These are phyloP conservation scores for Mirounga angustirostris DNA, from an alignment of 2,113 vertebrate species.

Conservation along the genomic window DNA sequence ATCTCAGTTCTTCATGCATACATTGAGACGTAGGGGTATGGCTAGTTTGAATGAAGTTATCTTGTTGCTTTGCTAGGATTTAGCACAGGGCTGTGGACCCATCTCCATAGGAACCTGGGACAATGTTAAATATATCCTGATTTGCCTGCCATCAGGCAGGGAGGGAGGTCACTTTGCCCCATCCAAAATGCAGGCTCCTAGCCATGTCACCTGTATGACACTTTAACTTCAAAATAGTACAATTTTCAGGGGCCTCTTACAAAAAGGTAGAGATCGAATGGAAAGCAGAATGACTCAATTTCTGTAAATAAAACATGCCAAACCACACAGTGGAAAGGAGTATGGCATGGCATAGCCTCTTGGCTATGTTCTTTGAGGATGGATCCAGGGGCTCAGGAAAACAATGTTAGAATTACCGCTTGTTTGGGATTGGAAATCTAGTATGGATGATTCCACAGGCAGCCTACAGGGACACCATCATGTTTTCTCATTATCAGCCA, in stretches of 20 bases:
- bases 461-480: neutral
- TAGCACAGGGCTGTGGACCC: neutral
- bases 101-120: neutral
- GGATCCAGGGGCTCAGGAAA: neutral
- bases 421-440: neutral
- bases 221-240: neutral
- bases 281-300: neutral
- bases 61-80: neutral
- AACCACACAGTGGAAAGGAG: neutral
- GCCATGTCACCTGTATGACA: neutral
- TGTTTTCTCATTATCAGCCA: neutral
- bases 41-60: neutral
- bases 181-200: neutral
- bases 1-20: neutral
- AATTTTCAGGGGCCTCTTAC: neutral
- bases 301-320: neutral
- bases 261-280: constrained; percentile 11
- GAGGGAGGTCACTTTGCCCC: neutral
- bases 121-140: neutral
- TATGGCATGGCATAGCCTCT: neutral
- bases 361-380: neutral
- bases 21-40: neutral
- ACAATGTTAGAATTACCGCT: neutral
- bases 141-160: neutral
- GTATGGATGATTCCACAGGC: neutral